These are phyloP conservation scores for Chaenocephalus aceratus DNA, from an alignment of 2,113 vertebrate species.

Conservation along the genomic window DNA sequence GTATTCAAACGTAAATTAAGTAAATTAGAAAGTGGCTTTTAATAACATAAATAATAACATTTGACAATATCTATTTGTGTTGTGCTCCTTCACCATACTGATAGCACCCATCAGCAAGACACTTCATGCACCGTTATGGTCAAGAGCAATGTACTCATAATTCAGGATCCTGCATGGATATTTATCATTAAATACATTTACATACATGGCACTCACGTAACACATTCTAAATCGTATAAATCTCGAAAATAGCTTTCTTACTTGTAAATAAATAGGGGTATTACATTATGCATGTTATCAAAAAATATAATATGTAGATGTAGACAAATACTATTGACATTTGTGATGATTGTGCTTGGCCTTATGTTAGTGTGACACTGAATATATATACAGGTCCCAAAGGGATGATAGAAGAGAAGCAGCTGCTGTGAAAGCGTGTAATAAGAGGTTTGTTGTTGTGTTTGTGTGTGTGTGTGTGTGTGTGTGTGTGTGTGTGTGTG, in stretches of 20 bases:
- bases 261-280: conserved; percentile 73
- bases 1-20: conserved; percentile 15
- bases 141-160: conserved; percentile 74
- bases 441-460: conserved; percentile 55
- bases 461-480: conserved; percentile 29
- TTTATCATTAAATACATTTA: conserved; percentile 73
- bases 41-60: conserved; percentile 13
- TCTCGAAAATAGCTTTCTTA: conserved; percentile 78
- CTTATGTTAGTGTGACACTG: conserved; percentile 47
- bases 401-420: conserved; percentile 60
- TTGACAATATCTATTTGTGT: conserved; percentile 58
- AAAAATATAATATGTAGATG: conserved; percentile 80
- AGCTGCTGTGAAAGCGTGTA: conserved; percentile 57
- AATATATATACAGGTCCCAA: conserved; percentile 65
- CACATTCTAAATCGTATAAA: conserved; percentile 75
- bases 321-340: conserved; percentile 62
- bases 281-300: conserved; percentile 77
- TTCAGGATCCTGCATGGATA: conserved; percentile 60
- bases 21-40: not conserved
- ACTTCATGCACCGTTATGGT: conserved; percentile 85
- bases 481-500: too few species aligned
- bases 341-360: conserved; percentile 77
- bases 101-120: conserved; percentile 83
- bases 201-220: conserved; percentile 72
- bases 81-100: conserved; percentile 85